Percentiles rank a stretch among this genome's conserved stretches.
Conservation (phyloP, 1,140 invertebrate species). For the Philotrypesis tridentata region DNA sequence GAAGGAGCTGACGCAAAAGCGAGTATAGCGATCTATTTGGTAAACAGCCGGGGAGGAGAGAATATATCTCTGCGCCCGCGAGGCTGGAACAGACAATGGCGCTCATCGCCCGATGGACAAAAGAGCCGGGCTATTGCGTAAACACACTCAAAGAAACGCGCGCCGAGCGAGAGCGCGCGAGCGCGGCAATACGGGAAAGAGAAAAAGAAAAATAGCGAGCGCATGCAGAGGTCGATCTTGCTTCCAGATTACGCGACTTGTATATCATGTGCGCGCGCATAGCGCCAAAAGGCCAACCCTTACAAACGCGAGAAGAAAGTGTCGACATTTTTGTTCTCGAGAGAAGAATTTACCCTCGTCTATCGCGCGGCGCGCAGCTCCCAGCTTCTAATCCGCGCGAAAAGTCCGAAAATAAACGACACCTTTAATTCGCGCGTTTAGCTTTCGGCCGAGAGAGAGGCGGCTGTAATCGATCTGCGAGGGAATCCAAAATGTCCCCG, state of each 20-base stretch:
- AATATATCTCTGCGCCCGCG: constrained; percentile 13
- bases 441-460: too few species aligned
- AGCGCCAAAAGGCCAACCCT: neutral
- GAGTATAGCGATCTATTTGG: constrained; percentile 68
- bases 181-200: constrained; percentile 58
- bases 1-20: constrained; percentile 30
- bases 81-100: constrained; percentile 52
- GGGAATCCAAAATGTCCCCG: constrained; percentile 32
- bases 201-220: constrained; percentile 17
- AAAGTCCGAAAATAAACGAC: constrained; percentile 7
- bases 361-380: too few species aligned
- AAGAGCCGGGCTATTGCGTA: constrained; percentile 71
- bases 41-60: constrained; percentile 66
- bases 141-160: constrained; percentile 68
- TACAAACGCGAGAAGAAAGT: neutral
- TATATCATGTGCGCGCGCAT: too few species aligned
- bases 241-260: constrained; percentile 63
- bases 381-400: neutral
- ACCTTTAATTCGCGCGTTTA: constrained; percentile 13
- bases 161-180: too few species aligned
- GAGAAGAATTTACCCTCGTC: too few species aligned
- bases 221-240: constrained; percentile 46
- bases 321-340: too few species aligned
- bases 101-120: constrained; percentile 73
- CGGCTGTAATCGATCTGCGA: constrained; percentile 4